Evolutionary conservation across 2,888 invertebrate species (phyloP).

Genomic region (Bombyx huttoni): DNA sequence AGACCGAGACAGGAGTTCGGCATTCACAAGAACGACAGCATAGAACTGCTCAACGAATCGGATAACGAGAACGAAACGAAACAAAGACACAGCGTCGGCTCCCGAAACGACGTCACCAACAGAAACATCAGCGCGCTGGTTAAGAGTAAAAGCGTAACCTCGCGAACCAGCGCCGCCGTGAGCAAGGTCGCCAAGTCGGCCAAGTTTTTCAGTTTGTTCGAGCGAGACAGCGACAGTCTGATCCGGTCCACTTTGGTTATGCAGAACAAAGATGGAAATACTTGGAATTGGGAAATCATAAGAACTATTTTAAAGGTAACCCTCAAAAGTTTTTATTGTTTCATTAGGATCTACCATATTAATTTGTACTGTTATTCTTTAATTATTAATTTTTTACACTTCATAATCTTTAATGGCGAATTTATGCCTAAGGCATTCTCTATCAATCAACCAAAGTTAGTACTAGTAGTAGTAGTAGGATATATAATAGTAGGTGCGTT

Average conservation of each 20-base stretch:
- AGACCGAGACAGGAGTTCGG: slow-evolving; percentile 29
- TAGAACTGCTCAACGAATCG: slow-evolving; percentile 53
- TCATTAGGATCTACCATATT: no score
- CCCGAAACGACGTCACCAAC: slow-evolving; percentile 50
- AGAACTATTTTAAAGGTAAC: slow-evolving; percentile 83
- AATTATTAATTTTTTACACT: no score
- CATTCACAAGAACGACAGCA: slow-evolving; percentile 42
- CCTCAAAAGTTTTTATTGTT: no score
- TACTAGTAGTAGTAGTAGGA: no score
- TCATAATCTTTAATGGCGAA: no score
- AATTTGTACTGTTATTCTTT: no score
- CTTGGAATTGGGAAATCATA: slow-evolving; percentile 96
- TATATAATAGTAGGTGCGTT: no score
- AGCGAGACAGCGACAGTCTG: slow-evolving; percentile 76
- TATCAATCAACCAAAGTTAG: no score
- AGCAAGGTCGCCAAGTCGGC: slow-evolving; percentile 52
- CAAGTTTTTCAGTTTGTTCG: slow-evolving; percentile 69
- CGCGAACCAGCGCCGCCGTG: slow-evolving; percentile 51
- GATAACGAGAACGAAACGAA: slow-evolving; percentile 53
- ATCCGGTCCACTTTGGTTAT: slow-evolving; percentile 88
- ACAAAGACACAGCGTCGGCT: slow-evolving; percentile 56
- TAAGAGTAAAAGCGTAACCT: slow-evolving; percentile 64
- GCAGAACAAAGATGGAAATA: slow-evolving; percentile 81
- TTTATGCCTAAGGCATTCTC: no score
- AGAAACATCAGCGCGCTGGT: slow-evolving; percentile 59